phyloP scores from a whole-genome alignment of 2,888 invertebrate species.

The Yponomeuta malinellus region DNA sequence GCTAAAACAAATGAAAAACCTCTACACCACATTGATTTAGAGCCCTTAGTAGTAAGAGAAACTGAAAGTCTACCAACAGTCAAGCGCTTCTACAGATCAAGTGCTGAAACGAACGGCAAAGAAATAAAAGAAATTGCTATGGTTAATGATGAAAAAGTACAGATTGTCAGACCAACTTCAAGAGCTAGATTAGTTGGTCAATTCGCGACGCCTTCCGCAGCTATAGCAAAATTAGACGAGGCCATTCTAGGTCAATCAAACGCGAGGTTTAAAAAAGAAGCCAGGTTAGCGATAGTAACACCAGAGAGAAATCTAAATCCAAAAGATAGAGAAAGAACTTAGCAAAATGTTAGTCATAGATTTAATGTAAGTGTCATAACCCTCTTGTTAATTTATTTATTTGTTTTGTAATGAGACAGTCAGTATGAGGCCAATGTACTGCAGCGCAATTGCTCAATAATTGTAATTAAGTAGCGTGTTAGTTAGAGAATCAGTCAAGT shows the following conservation, averaged over 20 bases:
- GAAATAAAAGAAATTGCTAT: conserved; percentile 45
- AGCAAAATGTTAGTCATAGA: conserved; percentile 52
- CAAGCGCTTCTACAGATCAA: conserved; percentile 59
- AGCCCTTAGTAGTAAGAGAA: conserved; percentile 33
- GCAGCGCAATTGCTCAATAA: conserved; percentile 17
- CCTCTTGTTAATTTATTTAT: conserved; percentile 54
- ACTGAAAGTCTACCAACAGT: conserved; percentile 41
- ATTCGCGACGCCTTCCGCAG: conserved; percentile 43
- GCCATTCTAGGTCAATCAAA: conserved; percentile 49
- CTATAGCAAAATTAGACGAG: conserved; percentile 56
- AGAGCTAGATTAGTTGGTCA: conserved; percentile 47
- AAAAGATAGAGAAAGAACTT: conserved; percentile 42
- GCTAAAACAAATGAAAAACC: conserved; percentile 41
- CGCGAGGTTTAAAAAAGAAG: conserved; percentile 39
- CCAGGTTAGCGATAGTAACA: conserved; percentile 32
- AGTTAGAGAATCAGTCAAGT: conserved; percentile 61
- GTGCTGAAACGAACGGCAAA: conserved; percentile 42
- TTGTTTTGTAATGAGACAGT: conserved; percentile 21
- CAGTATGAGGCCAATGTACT: conserved; percentile 21
- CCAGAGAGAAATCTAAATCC: conserved; percentile 35
- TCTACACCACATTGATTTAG: conserved; percentile 45
- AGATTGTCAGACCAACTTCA: conserved; percentile 56
- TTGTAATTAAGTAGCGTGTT: conserved; percentile 29
- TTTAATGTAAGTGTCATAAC: conserved; percentile 60
- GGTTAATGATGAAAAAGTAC: conserved; percentile 58